Base-by-base conservation (phyloP, 2,113 vertebrate species). In the Lampris incognitus region DNA sequence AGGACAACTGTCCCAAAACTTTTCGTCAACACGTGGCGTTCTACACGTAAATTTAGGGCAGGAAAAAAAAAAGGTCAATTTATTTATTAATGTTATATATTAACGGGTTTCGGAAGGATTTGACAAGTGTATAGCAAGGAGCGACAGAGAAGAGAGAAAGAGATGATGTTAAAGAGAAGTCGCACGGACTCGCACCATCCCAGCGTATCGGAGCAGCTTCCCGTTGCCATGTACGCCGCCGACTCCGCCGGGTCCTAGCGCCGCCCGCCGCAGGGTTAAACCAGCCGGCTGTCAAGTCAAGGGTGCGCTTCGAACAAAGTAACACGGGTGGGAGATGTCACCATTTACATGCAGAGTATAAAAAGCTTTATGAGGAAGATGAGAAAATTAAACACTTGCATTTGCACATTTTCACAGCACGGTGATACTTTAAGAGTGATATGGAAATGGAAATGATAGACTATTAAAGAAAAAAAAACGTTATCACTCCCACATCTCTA, bases 211-310 rank as follows among this genome's bases (percentile, higher is more conserved):
- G 77, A 84, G 85, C 81, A 48, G 82, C 66, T 71, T 69, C 87
- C 40, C 74, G 57, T 9, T 44, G 83, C 90, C 92, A 93, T 92
- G 92, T 93, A 89, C 89, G 72, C 80, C n/a, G 51, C 38, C 7
- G 36, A 37, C 7, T 50, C 66, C 51, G 65, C 87, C 7, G 80
- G 91, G 90, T 91, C 91, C 89, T 89, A 93, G 56, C 71, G 85
- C 39, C 74, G 0, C 50, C 52, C 71, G 85, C 39, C 74, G 0
- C 50, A 5, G 2, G 0, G 0, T 0, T 75, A 5, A 0, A 9
- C 5, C 7, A 9, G 38, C 1, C 50, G 1, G 2, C 0, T 6
- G 38, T 36, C 56, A 51, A 44, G 54, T 6, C 50, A 6, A 55
- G 24, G 24, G 24, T 24, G 24, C 24, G 24, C 24, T 24, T 24